Conservation (phyloP, 2,113 vertebrate species). For the Brienomyrus longianalis region DNA sequence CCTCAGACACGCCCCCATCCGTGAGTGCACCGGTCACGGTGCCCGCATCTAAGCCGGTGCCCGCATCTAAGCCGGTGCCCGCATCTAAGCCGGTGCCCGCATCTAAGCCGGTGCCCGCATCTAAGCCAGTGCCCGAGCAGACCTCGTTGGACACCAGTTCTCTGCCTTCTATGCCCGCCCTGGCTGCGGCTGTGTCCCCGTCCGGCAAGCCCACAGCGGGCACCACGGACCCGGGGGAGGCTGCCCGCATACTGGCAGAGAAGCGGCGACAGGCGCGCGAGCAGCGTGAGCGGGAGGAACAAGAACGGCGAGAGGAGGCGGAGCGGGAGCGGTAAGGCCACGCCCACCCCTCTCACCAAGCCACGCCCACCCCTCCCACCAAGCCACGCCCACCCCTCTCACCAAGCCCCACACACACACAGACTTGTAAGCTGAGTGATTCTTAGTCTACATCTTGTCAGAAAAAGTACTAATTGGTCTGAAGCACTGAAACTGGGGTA, state of each 20-base stretch:
- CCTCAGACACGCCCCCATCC: constrained; percentile 28
- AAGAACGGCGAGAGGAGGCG: constrained; percentile 75
- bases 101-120: background rate
- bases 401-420: background rate
- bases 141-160: background rate
- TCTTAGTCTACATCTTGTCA: too few relatives aligned
- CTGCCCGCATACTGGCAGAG: constrained; percentile 78
- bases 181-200: constrained; percentile 19
- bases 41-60: constrained; percentile 21
- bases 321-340: constrained; percentile 71
- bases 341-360: background rate
- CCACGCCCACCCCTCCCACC: background rate
- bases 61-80: constrained; percentile 19
- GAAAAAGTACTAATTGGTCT: too few relatives aligned
- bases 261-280: constrained; percentile 84
- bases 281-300: constrained; percentile 83
- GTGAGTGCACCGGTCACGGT: constrained; percentile 31
- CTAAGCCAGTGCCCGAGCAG: constrained; percentile 26
- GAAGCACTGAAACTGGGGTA: background rate
- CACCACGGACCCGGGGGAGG: constrained; percentile 83
- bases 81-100: constrained; percentile 18
- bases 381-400: background rate
- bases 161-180: background rate
- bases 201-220: constrained; percentile 74
- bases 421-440: background rate